These are phyloP conservation scores for Adelognathus sp. DNA, from an alignment of 2,888 invertebrate species.

Conservation along the genomic window DNA sequence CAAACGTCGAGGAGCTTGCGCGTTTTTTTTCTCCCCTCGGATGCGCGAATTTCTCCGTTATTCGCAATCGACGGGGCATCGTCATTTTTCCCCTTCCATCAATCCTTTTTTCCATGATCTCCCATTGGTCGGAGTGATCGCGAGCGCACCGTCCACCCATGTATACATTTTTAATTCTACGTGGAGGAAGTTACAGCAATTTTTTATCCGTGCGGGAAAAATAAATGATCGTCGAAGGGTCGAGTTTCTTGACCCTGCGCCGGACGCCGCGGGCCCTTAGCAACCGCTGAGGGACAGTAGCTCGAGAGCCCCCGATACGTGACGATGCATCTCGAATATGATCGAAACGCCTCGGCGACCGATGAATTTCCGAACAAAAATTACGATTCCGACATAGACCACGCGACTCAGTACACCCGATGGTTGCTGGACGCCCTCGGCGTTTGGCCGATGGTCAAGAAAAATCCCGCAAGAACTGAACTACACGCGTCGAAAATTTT, in stretches of 20 bases:
- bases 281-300: not conserved
- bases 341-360: not conserved
- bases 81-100: not conserved
- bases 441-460: slow-evolving; percentile 55
- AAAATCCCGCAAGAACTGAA: slow-evolving; percentile 17
- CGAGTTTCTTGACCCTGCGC: not conserved
- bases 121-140: not conserved
- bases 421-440: slow-evolving; percentile 51
- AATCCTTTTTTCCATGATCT: not conserved
- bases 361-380: not conserved
- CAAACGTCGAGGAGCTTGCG: slow-evolving; percentile 8
- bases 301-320: not conserved
- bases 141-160: not conserved
- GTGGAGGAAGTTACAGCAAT: too few species aligned
- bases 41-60: slow-evolving; percentile 6
- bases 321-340: not conserved
- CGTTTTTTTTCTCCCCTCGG: not conserved
- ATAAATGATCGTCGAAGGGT: too few species aligned
- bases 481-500: slow-evolving; percentile 28
- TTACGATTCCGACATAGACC: slow-evolving; percentile 27
- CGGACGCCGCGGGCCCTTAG: not conserved
- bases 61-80: not conserved
- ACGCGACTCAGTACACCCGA: slow-evolving; percentile 43
- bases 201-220: too few species aligned
- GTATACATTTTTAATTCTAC: not conserved